Evolutionary conservation across 2,888 invertebrate genomes (phyloP), one percentile per base, ranked within the genome.

Genomic region (Linnaemya tessellans): DNA sequence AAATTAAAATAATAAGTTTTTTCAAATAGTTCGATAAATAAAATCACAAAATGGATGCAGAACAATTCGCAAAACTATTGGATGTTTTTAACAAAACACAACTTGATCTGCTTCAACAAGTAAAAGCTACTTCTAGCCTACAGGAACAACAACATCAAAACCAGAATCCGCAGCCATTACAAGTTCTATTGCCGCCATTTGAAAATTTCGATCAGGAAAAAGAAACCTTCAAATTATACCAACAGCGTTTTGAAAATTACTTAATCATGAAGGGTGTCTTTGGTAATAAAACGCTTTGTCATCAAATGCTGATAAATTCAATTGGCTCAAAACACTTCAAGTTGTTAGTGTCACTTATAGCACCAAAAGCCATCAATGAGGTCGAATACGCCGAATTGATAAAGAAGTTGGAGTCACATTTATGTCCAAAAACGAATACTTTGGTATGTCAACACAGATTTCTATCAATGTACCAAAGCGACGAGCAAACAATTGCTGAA

Each of bases 261-360:
- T 73, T 73, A 8, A 62, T 13, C 13, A 75, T 75, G 75, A 46
- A 49, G 13, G 64, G 38, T 56, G 65, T 65, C 35, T 22, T 58
- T 30, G 20, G 13, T 56, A 51, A 65, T 43, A 77, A 77, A 67
- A 77, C 54, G 5, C 54, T 71, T 20, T 79, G 80, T 64, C 71
- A 79, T 18, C 70, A 79, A 67, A 67, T 51, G 67, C 30, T 67
- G 10, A 43, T 67, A n/a, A 67, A 67, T 30, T 67, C 67, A 51
- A 79, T 71, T 51, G 70, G 71, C 10, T 79, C 70, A 9, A 62
- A 62, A 62, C 70, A 68, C 35, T 75, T 75, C 25, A 64, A 54
- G 41, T 65, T 64, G 22, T 41, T 75, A 43, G 65, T 75, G 2
- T 43, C 56, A 22, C 38, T 75, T 25, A 30, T 65, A 38, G 38